Evolutionary conservation across 2,797 vertebrate genomes (phyloP), one percentile per base, ranked within the genome.

Genomic region (Acropternis orthonyx): DNA sequence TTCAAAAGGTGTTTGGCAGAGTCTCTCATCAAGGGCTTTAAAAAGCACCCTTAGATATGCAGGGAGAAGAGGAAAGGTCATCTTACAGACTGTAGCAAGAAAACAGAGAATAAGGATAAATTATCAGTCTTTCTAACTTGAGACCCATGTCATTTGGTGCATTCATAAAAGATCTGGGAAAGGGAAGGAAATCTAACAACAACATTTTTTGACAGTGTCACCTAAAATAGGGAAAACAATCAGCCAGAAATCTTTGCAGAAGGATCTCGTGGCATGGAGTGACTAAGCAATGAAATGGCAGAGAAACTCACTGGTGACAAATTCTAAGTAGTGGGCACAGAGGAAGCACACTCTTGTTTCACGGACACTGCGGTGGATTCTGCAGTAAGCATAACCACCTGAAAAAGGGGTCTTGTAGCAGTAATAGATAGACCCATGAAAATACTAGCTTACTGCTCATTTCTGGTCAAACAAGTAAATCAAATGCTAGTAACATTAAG

Each of bases 91-190:
- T 39, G 58, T 41, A 68, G 8, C 36, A 65, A 58, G 73, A 46
- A 81, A 83, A 73, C 37, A 55, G 34, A 59, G 22, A 69, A 43
- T 85, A 81, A 89, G 19, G 30, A 39, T 81, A 71, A 71, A 75
- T 77, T 23, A 32, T 4, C 30, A 34, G 15, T 69, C 51, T 52
- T 89, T 30, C 46, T 32, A 74, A 12, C 37, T 9, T 20, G 10
- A 7, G 1, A 32, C 19, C 34, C 11, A 6, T 46, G 34, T 27
- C 37, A 21, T 44, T 63, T 0, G 0, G 14, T 68, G n/a, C 30
- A 43, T 58, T 79, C 14, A 4, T 44, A 23, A 67, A 71, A 76
- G 7, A 39, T 59, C 43, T 51, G 26, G 18, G 39, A 71, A 68
- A 23, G 12, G 21, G 22, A 83, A 61, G 49, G 65, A 85, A 80